Conservation (phyloP, 1,140 invertebrate species). For the Dendroctonus ponderosae region DNA sequence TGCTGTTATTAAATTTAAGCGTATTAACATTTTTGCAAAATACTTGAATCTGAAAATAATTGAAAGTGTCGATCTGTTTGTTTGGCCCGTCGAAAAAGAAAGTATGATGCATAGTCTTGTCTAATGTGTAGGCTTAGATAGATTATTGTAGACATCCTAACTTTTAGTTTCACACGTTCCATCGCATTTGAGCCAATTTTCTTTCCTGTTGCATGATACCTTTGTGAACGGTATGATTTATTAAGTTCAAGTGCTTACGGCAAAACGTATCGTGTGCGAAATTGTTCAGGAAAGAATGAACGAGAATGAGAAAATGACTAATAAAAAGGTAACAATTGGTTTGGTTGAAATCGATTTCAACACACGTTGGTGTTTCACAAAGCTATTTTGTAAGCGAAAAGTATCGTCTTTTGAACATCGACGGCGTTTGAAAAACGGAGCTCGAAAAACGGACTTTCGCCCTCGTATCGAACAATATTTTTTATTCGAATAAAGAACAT, state of each 20-base stretch:
- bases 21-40: no score
- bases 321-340: background rate
- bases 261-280: constrained; percentile 7
- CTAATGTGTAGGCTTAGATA: constrained; percentile 1
- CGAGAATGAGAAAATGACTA: background rate
- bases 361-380: no score
- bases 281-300: background rate
- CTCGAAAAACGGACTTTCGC: no score
- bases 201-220: constrained; percentile 6
- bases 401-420: no score
- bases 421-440: no score
- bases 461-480: no score
- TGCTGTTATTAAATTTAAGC: no score
- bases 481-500: no score
- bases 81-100: background rate
- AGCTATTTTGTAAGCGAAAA: no score
- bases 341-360: no score
- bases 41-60: no score
- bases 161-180: constrained; percentile 10
- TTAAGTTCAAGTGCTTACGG: background rate
- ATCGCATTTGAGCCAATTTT: background rate
- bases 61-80: no score
- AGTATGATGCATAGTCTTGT: constrained; percentile 6
- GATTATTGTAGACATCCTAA: constrained; percentile 4
- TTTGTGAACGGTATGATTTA: constrained; percentile 10